phyloP scores from a whole-genome alignment of 1,140 invertebrate species.

The Dendroctonus valens region DNA sequence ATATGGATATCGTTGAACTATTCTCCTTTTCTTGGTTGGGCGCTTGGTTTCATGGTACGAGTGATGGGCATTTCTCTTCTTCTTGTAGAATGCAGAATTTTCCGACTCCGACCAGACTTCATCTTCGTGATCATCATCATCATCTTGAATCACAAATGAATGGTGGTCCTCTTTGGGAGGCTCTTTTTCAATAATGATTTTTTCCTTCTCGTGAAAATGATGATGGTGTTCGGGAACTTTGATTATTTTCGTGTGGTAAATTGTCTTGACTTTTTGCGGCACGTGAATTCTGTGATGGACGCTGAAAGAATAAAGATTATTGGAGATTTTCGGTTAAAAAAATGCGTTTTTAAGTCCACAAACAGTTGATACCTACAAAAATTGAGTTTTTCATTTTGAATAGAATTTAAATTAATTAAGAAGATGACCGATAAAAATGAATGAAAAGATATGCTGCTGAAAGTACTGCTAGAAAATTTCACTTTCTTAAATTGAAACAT shows the following conservation, averaged over 20 bases:
- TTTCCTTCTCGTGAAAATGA: slow-evolving; percentile 45
- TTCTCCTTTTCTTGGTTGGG: slow-evolving; percentile 7
- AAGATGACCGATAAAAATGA: too few relatives aligned
- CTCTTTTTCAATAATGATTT: slow-evolving; percentile 38
- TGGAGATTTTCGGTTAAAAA: too few relatives aligned
- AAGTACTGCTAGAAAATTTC: too few relatives aligned
- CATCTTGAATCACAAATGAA: slow-evolving; percentile 5
- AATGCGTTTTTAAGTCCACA: too few relatives aligned
- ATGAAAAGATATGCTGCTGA: too few relatives aligned
- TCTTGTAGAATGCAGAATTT: slow-evolving; percentile 13
- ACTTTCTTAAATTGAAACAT: too few relatives aligned
- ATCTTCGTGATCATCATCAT: slow-evolving; percentile 17
- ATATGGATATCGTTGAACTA: slow-evolving; percentile 1
- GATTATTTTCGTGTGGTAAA: slow-evolving; percentile 47
- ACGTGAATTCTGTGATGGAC: slow-evolving; percentile 45
- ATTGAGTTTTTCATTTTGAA: too few relatives aligned
- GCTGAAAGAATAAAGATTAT: slow-evolving; percentile 26
- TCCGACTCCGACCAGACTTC: not conserved
- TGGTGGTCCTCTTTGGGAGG: slow-evolving; percentile 31
- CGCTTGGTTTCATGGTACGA: not conserved
- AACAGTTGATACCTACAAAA: too few relatives aligned
- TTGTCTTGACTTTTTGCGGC: slow-evolving; percentile 44
- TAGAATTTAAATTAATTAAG: too few relatives aligned
- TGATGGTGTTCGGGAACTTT: slow-evolving; percentile 48
- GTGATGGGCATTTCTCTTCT: slow-evolving; percentile 13